These are phyloP conservation scores for Pelobates cultripes DNA, from an alignment of 2,797 vertebrate species.

Conservation along the genomic window DNA sequence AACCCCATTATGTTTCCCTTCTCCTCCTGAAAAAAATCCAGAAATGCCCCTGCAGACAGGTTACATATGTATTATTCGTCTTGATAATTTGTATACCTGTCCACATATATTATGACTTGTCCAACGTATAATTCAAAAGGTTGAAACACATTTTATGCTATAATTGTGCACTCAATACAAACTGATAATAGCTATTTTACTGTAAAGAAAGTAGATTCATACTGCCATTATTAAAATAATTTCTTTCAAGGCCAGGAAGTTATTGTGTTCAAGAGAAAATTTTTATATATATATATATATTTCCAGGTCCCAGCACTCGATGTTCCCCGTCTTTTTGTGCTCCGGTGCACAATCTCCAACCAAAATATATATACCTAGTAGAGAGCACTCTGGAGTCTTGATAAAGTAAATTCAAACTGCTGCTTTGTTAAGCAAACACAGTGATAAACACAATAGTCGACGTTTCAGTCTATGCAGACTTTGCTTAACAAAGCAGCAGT, in stretches of 20 bases:
- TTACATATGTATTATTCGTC: constrained; percentile 28
- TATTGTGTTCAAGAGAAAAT: constrained; percentile 37
- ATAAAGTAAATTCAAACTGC: too few species aligned
- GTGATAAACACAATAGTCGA: too few species aligned
- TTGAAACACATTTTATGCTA: constrained; percentile 46
- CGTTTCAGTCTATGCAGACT: too few species aligned
- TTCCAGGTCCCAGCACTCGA: too few species aligned
- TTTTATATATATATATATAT: not conserved
- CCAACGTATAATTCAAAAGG: constrained; percentile 51
- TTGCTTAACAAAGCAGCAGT: too few species aligned
- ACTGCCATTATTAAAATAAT: constrained; percentile 44
- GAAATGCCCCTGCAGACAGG: not conserved
- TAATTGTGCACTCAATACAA: constrained; percentile 49
- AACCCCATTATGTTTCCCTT: too few species aligned
- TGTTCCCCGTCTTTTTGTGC: too few species aligned
- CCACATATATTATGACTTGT: constrained; percentile 44
- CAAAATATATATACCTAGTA: too few species aligned
- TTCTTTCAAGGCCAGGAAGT: constrained; percentile 35
- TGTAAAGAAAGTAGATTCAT: constrained; percentile 37
- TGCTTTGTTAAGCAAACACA: too few species aligned
- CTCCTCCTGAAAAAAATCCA: too few species aligned
- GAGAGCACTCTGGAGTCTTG: too few species aligned
- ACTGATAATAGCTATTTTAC: constrained; percentile 50
- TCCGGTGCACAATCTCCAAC: too few species aligned
- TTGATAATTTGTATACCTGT: constrained; percentile 45